These are phyloP conservation scores for Plagodis dolabraria DNA, from an alignment of 2,888 invertebrate genomes.

Conservation along the genomic window DNA sequence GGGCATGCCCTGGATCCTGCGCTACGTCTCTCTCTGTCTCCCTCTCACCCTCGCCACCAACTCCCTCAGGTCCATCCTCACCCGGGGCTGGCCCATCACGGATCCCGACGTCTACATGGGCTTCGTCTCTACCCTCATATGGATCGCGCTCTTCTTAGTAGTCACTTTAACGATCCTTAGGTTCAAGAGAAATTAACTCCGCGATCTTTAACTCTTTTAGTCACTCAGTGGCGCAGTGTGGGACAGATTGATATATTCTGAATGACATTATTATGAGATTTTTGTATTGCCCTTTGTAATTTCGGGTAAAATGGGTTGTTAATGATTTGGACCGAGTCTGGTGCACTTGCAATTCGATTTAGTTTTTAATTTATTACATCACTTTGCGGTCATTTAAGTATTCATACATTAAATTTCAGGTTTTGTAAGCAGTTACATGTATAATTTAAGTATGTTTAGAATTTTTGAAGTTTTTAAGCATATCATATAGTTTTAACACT, in stretches of 20 bases:
- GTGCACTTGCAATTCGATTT: neutral
- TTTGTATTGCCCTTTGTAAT: neutral
- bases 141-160: conserved; percentile 93
- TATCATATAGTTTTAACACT: too few relatives aligned
- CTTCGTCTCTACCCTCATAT: conserved; percentile 92
- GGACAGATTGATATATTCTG: neutral
- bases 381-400: conserved; percentile 6
- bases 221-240: neutral
- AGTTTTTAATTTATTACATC: conserved; percentile 11
- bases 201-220: conserved; percentile 35
- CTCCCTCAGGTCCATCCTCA: conserved; percentile 93
- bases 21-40: conserved; percentile 92
- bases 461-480: neutral
- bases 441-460: neutral
- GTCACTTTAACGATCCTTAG: conserved; percentile 92
- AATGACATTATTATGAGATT: conserved; percentile 5
- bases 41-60: conserved; percentile 97
- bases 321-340: neutral
- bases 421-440: neutral
- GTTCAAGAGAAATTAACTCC: conserved; percentile 89
- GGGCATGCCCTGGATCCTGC: conserved; percentile 94
- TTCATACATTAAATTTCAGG: neutral
- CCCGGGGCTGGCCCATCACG: conserved; percentile 93
- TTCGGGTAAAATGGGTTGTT: conserved; percentile 1
- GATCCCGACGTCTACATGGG: conserved; percentile 95